Evolutionary conservation across 2,888 invertebrate species (phyloP).

Genomic region (Crioceris asparagi): DNA sequence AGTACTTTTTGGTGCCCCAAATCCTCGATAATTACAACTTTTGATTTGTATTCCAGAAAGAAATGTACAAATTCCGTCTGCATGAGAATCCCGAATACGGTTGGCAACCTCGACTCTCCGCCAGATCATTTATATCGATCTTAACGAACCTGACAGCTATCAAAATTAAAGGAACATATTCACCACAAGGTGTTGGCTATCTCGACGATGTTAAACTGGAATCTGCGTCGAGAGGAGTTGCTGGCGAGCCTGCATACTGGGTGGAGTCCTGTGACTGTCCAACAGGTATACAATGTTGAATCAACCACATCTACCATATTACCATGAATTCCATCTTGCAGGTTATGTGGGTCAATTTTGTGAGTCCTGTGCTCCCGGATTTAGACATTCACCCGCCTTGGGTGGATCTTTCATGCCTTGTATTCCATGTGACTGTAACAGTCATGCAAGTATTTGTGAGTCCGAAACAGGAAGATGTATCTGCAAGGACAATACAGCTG

Average conservation of each 20-base stretch:
- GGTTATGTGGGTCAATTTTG: conserved; percentile 88
- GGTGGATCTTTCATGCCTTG: conserved; percentile 74
- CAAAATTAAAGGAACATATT: conserved; percentile 88
- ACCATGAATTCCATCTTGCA: conserved; percentile 13
- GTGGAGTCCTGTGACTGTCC: conserved; percentile 92
- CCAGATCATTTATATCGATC: conserved; percentile 85
- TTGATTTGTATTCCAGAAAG: conserved; percentile 40
- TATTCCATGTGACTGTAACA: conserved; percentile 93
- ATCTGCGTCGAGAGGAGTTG: conserved; percentile 68
- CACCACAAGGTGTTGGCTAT: conserved; percentile 74
- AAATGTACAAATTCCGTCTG: conserved; percentile 73
- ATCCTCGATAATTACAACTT: not conserved
- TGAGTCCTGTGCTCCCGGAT: conserved; percentile 94
- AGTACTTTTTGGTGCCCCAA: conserved; percentile 7
- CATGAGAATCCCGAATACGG: conserved; percentile 71
- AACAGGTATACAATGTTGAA: conserved; percentile 39
- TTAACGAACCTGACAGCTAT: conserved; percentile 90
- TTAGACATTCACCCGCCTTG: conserved; percentile 78
- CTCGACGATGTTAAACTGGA: conserved; percentile 83
- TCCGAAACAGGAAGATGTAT: conserved; percentile 92
- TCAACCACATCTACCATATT: not conserved
- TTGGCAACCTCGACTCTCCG: conserved; percentile 88
- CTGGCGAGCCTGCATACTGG: conserved; percentile 76
- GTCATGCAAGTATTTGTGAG: conserved; percentile 93
- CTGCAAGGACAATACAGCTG: conserved; percentile 82